Evolutionary conservation across 2,113 vertebrate species (phyloP), one percentile per base, ranked within the genome.

Genomic region (Buteo buteo): DNA sequence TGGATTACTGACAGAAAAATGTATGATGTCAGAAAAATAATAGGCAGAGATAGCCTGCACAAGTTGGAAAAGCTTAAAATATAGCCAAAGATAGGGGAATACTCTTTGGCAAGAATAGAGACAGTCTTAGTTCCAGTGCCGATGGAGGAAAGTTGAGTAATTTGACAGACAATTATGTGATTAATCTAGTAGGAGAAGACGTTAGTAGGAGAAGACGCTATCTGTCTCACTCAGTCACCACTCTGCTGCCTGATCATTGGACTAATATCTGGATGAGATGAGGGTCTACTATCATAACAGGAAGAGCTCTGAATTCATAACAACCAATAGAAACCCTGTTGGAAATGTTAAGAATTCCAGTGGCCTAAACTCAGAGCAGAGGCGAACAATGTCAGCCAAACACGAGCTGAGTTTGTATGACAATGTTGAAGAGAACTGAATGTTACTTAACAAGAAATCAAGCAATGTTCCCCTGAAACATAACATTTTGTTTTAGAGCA

Each of bases 1-100:
- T 95, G 91, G 86, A 97, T 94, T 95, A 95, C 95, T 96, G 91
- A 95, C 94, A 96, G 84, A 81, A 95, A 85, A 97, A 97, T 89
- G 91, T 89, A 96, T 96, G 97, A 97, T 95, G 81, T 97, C 97
- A 97, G 97, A 97, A 96, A 96, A 96, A 91, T 95, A 96, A 95
- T 91, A 96, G 93, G 73, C 93, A 96, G 59, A 93, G 90, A 96
- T 93, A 96, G 90, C 83, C 90, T 93, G 74, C 45, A 83, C 66
- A 82, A 92, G 92, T 40, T 95, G 79, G 71, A 91, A 96, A 94
- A 84, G 45, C 77, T 96, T 92, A 96, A 96, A 92, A 96, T 84
- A 95, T 7, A 92, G 66, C 70, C 59, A 92, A 67, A 94, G 83
- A 96, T 85, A 95, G 82, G 64, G 65, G 59, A 95, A 82, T 66